Evolutionary conservation across 2,113 vertebrate genomes (phyloP).

Genomic region (Engystomops pustulosus): DNA sequence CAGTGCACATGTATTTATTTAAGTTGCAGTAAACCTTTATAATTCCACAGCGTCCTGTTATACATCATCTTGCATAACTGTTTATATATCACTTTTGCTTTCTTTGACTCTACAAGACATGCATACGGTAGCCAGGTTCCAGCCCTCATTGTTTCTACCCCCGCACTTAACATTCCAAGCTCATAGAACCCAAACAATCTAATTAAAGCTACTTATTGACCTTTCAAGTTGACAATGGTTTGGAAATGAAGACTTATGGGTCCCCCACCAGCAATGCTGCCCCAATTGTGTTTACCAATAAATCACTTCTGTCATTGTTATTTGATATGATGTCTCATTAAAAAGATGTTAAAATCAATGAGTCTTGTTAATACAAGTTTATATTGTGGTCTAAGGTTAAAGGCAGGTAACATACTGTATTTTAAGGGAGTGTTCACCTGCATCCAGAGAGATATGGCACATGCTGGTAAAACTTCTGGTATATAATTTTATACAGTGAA

Average conservation of each 20-base stretch:
- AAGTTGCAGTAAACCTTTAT: conserved; percentile 46
- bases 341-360: conserved; percentile 34
- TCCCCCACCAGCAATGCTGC: conserved; percentile 29
- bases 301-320: conserved; percentile 50
- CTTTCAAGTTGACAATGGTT: conserved; percentile 53
- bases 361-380: background rate
- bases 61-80: conserved; percentile 51
- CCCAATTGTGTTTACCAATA: conserved; percentile 40
- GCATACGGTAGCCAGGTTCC: conserved; percentile 53
- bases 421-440: background rate
- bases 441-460: background rate
- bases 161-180: conserved; percentile 51
- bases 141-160: conserved; percentile 31
- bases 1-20: conserved; percentile 53
- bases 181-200: conserved; percentile 55
- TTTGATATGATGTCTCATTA: conserved; percentile 48
- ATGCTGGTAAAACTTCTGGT: too few relatives aligned
- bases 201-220: conserved; percentile 56
- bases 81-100: conserved; percentile 35
- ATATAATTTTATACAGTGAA: too few relatives aligned
- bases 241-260: conserved; percentile 56
- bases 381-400: background rate
- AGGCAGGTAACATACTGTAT: background rate
- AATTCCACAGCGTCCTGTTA: conserved; percentile 42
- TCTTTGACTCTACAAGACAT: conserved; percentile 1